Evolutionary conservation across 23 tunicate species (phyloP).

Genomic region (Pegea sp.): DNA sequence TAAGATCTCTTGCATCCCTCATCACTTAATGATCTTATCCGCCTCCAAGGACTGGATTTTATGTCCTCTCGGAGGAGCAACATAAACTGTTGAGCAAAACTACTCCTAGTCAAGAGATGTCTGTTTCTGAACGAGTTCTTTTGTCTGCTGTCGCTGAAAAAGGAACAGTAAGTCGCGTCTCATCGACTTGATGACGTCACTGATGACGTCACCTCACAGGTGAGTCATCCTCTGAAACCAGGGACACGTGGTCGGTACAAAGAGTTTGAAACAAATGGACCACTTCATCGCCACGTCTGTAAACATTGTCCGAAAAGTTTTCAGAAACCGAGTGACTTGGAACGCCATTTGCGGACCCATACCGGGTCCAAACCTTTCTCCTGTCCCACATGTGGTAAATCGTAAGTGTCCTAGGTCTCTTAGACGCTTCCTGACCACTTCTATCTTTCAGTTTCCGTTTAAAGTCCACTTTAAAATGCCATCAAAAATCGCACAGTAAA

Average conservation of each 20-base stretch:
- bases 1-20: neutral
- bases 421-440: neutral
- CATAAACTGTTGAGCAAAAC: slow-evolving; percentile 44
- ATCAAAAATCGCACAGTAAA: slow-evolving; percentile 27
- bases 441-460: slow-evolving; percentile 25
- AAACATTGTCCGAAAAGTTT: slow-evolving; percentile 68
- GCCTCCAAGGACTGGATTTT: slow-evolving; percentile 42
- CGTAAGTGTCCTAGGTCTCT: slow-evolving; percentile 11
- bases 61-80: slow-evolving; percentile 61
- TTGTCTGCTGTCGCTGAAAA: slow-evolving; percentile 69
- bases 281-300: slow-evolving; percentile 31
- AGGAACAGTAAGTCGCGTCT: slow-evolving; percentile 13
- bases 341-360: slow-evolving; percentile 59
- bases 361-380: slow-evolving; percentile 71
- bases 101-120: slow-evolving; percentile 38
- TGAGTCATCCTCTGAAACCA: slow-evolving; percentile 12
- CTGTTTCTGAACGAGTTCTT: slow-evolving; percentile 45
- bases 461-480: slow-evolving; percentile 33
- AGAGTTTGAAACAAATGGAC: slow-evolving; percentile 37
- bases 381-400: slow-evolving; percentile 46
- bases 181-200: neutral
- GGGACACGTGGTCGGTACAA: slow-evolving; percentile 42
- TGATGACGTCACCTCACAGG: slow-evolving; percentile 5
- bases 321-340: slow-evolving; percentile 41
- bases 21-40: no score